Percentiles rank a stretch among this genome's conserved stretches.
Evolutionary conservation across 2,797 vertebrate species (phyloP).

Genomic region (Sebastes elongatus): DNA sequence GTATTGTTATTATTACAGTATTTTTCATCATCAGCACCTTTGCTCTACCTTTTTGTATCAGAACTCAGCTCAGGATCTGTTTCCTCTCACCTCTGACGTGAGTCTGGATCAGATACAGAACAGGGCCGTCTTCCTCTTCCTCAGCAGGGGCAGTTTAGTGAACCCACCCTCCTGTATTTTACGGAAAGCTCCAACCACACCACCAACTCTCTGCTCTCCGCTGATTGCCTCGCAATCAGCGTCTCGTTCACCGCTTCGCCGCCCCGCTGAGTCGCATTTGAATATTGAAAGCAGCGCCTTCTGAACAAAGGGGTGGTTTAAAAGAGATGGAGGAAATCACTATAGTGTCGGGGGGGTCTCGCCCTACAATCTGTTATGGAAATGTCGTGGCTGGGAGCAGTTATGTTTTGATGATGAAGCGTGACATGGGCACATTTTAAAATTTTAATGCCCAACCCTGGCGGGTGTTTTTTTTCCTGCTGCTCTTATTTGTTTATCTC

Average conservation of each 20-base stretch:
- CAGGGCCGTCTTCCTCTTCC: neutral
- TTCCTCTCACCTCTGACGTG: slow-evolving; percentile 3
- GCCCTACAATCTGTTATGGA: slow-evolving; percentile 71
- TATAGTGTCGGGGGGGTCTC: slow-evolving; percentile 28
- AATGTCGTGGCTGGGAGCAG: slow-evolving; percentile 63
- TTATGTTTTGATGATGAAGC: slow-evolving; percentile 64
- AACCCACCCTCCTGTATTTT: neutral
- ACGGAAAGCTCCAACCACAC: neutral
- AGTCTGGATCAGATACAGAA: slow-evolving; percentile 9
- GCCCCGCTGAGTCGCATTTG: slow-evolving; percentile 62
- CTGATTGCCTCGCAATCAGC: slow-evolving; percentile 27
- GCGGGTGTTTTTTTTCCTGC: slow-evolving; percentile 16
- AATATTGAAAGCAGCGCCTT: slow-evolving; percentile 77
- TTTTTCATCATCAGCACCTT: neutral
- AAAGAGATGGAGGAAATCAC: slow-evolving; percentile 64
- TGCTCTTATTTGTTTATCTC: slow-evolving; percentile 59
- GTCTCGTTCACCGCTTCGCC: slow-evolving; percentile 7
- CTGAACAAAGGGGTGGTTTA: slow-evolving; percentile 67
- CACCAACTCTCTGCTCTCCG: neutral
- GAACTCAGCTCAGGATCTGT: neutral
- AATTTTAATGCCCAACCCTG: slow-evolving; percentile 39
- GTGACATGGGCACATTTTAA: slow-evolving; percentile 58
- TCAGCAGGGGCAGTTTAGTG: neutral
- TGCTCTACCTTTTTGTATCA: neutral
- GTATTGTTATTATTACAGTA: neutral